These are phyloP conservation scores for Cepaea nemoralis DNA, from an alignment of 1,140 invertebrate species.

Conservation along the genomic window DNA sequence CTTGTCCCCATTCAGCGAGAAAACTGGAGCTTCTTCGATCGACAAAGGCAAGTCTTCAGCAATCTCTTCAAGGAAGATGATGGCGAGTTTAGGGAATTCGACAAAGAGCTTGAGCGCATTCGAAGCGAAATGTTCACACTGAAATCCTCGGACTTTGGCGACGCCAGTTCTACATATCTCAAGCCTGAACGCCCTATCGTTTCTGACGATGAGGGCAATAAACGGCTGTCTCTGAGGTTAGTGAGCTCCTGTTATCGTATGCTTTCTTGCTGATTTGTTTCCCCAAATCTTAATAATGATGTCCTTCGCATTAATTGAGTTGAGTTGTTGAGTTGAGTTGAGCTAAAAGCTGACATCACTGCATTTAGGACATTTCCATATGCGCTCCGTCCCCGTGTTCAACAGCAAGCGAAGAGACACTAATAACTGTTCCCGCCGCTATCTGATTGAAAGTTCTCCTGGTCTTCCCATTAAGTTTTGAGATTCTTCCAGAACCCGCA, in stretches of 20 bases:
- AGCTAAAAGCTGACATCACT: too few species aligned
- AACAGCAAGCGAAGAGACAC: too few species aligned
- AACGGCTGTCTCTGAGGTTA: conserved; percentile 58
- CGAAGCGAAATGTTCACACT: conserved; percentile 60
- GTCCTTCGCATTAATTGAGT: too few species aligned
- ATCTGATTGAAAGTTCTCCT: too few species aligned
- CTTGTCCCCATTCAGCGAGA: conserved; percentile 55
- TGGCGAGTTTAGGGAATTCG: conserved; percentile 57
- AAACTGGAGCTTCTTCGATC: conserved; percentile 66
- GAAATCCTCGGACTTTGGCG: conserved; percentile 42
- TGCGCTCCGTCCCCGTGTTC: too few species aligned
- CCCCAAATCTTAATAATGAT: too few species aligned
- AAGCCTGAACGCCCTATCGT: conserved; percentile 63
- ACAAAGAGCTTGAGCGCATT: conserved; percentile 60
- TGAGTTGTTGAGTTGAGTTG: too few species aligned
- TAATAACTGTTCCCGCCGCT: too few species aligned
- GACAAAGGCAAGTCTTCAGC: conserved; percentile 59
- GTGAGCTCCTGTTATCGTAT: not conserved
- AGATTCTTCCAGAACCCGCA: too few species aligned
- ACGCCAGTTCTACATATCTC: conserved; percentile 44
- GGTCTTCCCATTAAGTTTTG: too few species aligned
- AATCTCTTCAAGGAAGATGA: conserved; percentile 51
- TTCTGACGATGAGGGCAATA: conserved; percentile 59
- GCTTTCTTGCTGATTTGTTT: too few species aligned
- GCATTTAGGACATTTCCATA: too few species aligned